A percentile compares a stretch with the other conserved stretches of the same genome.
Evolutionary conservation across 2,888 invertebrate species (phyloP).

Genomic region (Drosophila dives): DNA sequence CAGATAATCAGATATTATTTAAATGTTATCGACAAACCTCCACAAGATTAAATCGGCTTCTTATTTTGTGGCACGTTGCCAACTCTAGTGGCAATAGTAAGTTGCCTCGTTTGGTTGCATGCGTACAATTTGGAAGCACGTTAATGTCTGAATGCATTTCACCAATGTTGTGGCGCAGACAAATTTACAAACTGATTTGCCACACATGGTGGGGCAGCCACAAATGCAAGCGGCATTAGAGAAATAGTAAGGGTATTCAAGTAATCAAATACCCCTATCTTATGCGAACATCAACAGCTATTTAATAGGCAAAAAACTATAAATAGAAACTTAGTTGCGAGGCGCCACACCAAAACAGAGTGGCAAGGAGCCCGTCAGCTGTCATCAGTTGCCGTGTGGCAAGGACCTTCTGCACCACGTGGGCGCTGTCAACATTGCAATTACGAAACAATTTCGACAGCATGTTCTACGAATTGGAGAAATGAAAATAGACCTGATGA

Average conservation of each 20-base stretch:
- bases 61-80: not conserved
- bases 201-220: not conserved
- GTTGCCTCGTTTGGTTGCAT: constrained; percentile 59
- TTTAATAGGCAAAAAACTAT: not conserved
- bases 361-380: not conserved
- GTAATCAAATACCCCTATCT: not conserved
- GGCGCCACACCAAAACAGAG: not conserved
- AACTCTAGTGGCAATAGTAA: constrained; percentile 17
- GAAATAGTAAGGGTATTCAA: not conserved
- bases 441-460: constrained; percentile 80
- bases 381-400: constrained; percentile 1
- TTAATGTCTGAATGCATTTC: constrained; percentile 72
- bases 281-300: not conserved
- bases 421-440: constrained; percentile 73
- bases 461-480: constrained; percentile 68
- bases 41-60: not conserved
- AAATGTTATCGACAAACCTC: not conserved
- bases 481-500: constrained; percentile 43
- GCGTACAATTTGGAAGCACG: constrained; percentile 66
- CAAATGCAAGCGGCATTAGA: not conserved
- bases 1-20: not conserved
- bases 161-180: constrained; percentile 61
- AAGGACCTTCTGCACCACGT: constrained; percentile 46
- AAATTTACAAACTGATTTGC: constrained; percentile 37
- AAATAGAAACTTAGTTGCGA: not conserved